These are phyloP conservation scores for Drosophila percnosoma DNA, from an alignment of 2,888 invertebrate species.

Conservation along the genomic window DNA sequence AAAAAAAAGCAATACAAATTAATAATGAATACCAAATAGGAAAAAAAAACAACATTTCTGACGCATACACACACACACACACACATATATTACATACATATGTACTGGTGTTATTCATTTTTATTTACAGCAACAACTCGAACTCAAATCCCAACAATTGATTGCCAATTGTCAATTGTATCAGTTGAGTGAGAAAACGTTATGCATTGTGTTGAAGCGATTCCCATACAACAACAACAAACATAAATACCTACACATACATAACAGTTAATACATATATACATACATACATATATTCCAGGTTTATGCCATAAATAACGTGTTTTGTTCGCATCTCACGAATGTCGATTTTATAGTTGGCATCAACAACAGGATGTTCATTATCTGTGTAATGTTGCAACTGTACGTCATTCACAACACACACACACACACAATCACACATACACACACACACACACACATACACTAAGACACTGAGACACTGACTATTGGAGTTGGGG, in stretches of 20 bases:
- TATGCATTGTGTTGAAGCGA: conserved; percentile 38
- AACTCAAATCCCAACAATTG: conserved; percentile 4
- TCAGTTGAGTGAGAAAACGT: conserved; percentile 27
- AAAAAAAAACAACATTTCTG: conserved; percentile 32
- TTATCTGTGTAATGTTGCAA: conserved; percentile 7
- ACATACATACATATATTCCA: background rate
- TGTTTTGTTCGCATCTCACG: background rate
- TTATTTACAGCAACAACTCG: conserved; percentile 9
- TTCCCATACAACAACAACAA: conserved; percentile 1
- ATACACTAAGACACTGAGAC: conserved; percentile 18
- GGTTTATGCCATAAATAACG: background rate
- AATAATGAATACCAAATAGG: conserved; percentile 42
- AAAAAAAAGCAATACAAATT: conserved; percentile 68
- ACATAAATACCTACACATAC: background rate
- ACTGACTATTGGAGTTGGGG: conserved; percentile 82
- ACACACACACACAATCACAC: background rate
- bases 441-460: conserved; percentile 14
- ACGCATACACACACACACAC: conserved; percentile 24
- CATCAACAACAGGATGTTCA: background rate
- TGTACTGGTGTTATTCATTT: conserved; percentile 35
- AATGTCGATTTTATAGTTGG: background rate
- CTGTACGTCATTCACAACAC: conserved; percentile 23
- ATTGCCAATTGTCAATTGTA: conserved; percentile 7
- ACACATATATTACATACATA: conserved; percentile 34
- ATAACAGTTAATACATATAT: background rate